A percentile compares a stretch with the other conserved stretches of the same genome.
Evolutionary conservation across 2,888 invertebrate genomes (phyloP).

Genomic region (Drosophila ezoana): DNA sequence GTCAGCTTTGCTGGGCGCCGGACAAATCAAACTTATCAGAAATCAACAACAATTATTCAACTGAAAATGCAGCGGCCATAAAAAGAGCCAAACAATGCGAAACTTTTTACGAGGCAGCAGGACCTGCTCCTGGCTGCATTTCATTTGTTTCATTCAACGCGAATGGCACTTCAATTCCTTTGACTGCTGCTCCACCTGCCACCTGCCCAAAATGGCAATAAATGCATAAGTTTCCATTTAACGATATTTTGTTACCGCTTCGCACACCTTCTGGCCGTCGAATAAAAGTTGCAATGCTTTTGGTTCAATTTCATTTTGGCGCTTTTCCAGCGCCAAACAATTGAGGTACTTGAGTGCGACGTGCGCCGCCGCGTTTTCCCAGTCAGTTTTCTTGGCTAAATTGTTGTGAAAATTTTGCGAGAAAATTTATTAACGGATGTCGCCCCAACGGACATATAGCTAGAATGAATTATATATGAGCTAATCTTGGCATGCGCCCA

Average conservation of each 20-base stretch:
- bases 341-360: neutral
- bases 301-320: slow-evolving; percentile 39
- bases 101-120: slow-evolving; percentile 65
- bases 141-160: slow-evolving; percentile 48
- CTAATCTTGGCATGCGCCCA: slow-evolving; percentile 2
- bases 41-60: slow-evolving; percentile 73
- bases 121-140: slow-evolving; percentile 43
- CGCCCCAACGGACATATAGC: neutral
- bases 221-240: slow-evolving; percentile 79
- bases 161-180: slow-evolving; percentile 51
- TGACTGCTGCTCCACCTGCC: slow-evolving; percentile 18
- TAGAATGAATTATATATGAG: neutral
- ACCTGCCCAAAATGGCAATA: slow-evolving; percentile 53
- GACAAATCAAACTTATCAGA: slow-evolving; percentile 67
- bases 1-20: slow-evolving; percentile 7
- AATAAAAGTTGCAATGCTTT: slow-evolving; percentile 45
- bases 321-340: neutral
- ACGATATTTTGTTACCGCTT: slow-evolving; percentile 73
- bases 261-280: slow-evolving; percentile 58
- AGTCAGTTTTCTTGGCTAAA: slow-evolving; percentile 28
- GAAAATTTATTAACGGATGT: slow-evolving; percentile 7
- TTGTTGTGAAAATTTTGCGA: slow-evolving; percentile 8
- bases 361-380: slow-evolving; percentile 17
- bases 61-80: slow-evolving; percentile 60
- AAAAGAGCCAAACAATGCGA: slow-evolving; percentile 70